Conservation (phyloP, 2,113 vertebrate species). For the Clarias magur region DNA sequence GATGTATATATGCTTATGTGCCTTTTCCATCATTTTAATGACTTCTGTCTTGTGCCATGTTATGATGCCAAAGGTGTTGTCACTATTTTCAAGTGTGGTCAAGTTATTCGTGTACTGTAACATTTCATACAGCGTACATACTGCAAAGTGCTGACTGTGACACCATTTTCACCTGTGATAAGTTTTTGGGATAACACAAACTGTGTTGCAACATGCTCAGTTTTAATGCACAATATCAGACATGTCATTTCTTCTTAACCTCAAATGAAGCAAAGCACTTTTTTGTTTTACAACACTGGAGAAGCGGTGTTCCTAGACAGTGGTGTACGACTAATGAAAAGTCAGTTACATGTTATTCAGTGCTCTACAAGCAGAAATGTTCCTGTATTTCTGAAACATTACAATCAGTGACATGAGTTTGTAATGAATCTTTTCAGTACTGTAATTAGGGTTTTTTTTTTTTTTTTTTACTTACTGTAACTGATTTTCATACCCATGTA, state of each 20-base stretch:
- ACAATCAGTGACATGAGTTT: slow-evolving; percentile 54
- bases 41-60: slow-evolving; percentile 36
- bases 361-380: slow-evolving; percentile 22
- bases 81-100: background rate
- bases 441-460: slow-evolving; percentile 59
- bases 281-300: slow-evolving; percentile 32
- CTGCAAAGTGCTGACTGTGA: slow-evolving; percentile 1
- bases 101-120: slow-evolving; percentile 15
- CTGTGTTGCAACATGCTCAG: background rate
- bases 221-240: slow-evolving; percentile 27
- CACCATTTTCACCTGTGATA: slow-evolving; percentile 15
- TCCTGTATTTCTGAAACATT: slow-evolving; percentile 41
- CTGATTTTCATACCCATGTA: slow-evolving; percentile 62
- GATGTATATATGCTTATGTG: background rate
- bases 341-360: slow-evolving; percentile 54
- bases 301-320: background rate
- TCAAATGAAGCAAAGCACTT: slow-evolving; percentile 58
- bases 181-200: slow-evolving; percentile 4
- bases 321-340: slow-evolving; percentile 51
- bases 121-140: slow-evolving; percentile 15
- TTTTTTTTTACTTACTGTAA: slow-evolving; percentile 60
- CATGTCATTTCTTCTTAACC: slow-evolving; percentile 46
- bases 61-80: slow-evolving; percentile 63
- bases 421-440: slow-evolving; percentile 52
- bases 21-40: slow-evolving; percentile 38